Evolutionary conservation across 2,797 vertebrate species (phyloP).

Genomic region (Halcyon leucocephala): DNA sequence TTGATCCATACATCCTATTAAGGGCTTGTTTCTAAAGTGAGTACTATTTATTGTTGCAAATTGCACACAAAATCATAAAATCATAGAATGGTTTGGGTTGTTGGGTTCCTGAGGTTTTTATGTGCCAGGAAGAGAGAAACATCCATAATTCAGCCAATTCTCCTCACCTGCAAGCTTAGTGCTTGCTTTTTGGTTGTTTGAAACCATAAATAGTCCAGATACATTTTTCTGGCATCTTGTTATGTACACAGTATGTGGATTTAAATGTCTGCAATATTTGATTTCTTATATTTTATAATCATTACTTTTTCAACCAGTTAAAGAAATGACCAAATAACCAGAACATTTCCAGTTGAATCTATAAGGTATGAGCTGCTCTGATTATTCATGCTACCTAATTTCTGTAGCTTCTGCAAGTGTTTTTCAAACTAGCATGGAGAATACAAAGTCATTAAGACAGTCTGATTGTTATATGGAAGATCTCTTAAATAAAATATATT

Average conservation of each 20-base stretch:
- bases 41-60: neutral
- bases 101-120: neutral
- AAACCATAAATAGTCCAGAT: neutral
- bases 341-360: neutral
- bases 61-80: neutral
- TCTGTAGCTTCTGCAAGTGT: neutral
- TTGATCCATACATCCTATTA: neutral
- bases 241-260: accelerated
- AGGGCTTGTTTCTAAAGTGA: neutral
- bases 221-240: neutral
- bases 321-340: neutral
- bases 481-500: neutral
- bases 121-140: neutral
- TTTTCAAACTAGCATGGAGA: neutral
- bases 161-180: neutral
- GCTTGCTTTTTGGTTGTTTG: neutral
- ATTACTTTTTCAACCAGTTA: neutral
- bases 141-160: neutral
- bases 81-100: too few relatives aligned
- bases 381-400: neutral
- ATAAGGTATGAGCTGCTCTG: neutral
- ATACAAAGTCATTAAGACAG: neutral
- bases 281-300: neutral
- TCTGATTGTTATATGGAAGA: neutral
- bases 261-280: neutral